These are phyloP conservation scores for Seriola dumerili DNA, from an alignment of 2,113 vertebrate species.

Conservation along the genomic window DNA sequence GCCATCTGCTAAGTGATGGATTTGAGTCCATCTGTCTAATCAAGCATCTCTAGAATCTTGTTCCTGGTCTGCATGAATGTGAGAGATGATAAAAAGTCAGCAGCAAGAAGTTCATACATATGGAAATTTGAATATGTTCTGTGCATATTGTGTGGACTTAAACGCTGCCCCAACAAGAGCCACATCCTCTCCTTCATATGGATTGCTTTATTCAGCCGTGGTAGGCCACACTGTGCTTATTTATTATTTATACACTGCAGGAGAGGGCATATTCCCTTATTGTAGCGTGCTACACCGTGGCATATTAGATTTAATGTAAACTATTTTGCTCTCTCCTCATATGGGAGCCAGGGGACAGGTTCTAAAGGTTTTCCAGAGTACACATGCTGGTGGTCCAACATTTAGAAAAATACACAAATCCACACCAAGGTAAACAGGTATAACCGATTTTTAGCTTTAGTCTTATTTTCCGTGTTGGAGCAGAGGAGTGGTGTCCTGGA, in stretches of 20 bases:
- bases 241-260: conserved; percentile 69
- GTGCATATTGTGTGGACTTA: conserved; percentile 15
- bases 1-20: conserved; percentile 72
- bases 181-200: conserved; percentile 22
- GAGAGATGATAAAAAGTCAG: conserved; percentile 23
- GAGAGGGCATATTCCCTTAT: conserved; percentile 36
- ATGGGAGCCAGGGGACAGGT: conserved; percentile 16
- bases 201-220: conserved; percentile 41
- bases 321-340: conserved; percentile 18
- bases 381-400: background rate
- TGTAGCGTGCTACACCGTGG: conserved; percentile 16
- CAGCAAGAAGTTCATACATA: conserved; percentile 16
- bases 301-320: conserved; percentile 43
- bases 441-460: too few species aligned
- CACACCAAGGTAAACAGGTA: background rate
- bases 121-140: conserved; percentile 6
- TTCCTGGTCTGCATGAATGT: conserved; percentile 33
- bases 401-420: conserved; percentile 18
- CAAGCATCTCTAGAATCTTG: conserved; percentile 40
- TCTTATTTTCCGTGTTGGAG: too few species aligned
- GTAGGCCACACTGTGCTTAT: conserved; percentile 29
- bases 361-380: conserved; percentile 6
- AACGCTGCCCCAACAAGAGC: conserved; percentile 20
- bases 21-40: conserved; percentile 70
- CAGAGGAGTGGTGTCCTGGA: background rate